These are phyloP conservation scores for Yponomeuta plumbellus DNA, from an alignment of 2,888 invertebrate species.

Conservation along the genomic window DNA sequence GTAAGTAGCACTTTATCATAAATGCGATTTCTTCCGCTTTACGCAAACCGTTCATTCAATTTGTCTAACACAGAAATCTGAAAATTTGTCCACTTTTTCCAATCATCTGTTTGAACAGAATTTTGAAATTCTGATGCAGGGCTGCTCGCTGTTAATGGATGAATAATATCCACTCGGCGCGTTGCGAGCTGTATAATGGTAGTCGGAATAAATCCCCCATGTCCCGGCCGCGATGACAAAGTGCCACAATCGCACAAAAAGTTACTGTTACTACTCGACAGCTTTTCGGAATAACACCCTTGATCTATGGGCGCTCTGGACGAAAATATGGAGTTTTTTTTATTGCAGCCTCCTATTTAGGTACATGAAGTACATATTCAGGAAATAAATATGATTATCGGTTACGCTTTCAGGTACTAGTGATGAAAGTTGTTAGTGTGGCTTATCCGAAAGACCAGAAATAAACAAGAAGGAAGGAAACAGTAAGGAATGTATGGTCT, in stretches of 20 bases:
- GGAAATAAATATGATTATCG: too few relatives aligned
- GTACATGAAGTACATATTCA: too few relatives aligned
- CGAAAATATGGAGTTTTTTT: background rate
- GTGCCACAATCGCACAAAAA: slow-evolving; percentile 13
- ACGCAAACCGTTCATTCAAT: background rate
- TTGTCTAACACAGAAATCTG: background rate
- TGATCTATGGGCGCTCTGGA: background rate
- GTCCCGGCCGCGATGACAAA: slow-evolving; percentile 11
- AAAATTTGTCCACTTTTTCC: slow-evolving; percentile 30
- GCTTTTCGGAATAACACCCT: slow-evolving; percentile 4
- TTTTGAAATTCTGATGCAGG: slow-evolving; percentile 46
- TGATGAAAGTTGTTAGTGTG: too few relatives aligned
- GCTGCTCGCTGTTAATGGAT: slow-evolving; percentile 46
- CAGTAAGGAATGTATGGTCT: too few relatives aligned
- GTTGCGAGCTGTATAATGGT: slow-evolving; percentile 36
- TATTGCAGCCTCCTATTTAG: background rate
- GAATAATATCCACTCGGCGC: slow-evolving; percentile 42
- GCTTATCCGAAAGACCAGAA: too few relatives aligned
- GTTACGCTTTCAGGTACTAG: too few relatives aligned
- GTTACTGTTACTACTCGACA: background rate
- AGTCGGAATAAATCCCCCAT: slow-evolving; percentile 35
- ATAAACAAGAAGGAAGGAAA: too few relatives aligned
- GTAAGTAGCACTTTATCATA: background rate
- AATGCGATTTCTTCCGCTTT: background rate
- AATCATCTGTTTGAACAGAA: slow-evolving; percentile 56